A percentile compares a stretch with the other conserved stretches of the same genome.
phyloP scores from a whole-genome alignment of 2,113 vertebrate species.

The Herpetotheres cachinnans region DNA sequence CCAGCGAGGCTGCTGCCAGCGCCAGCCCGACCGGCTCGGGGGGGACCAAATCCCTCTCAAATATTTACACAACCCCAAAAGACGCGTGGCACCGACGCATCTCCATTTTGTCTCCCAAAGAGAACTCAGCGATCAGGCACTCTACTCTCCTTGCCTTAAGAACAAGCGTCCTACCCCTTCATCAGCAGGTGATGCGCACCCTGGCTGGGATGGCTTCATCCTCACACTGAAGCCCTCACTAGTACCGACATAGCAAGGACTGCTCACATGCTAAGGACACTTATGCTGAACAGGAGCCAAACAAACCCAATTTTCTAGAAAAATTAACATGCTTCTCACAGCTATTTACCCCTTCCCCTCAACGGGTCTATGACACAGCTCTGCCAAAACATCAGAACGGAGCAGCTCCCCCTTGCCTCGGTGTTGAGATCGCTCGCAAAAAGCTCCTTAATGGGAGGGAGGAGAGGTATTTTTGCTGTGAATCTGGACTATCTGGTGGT shows the following conservation, averaged over 20 bases:
- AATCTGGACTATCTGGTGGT: not conserved
- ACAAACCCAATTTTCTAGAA: not conserved
- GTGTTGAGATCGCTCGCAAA: not conserved
- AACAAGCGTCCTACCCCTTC: not conserved
- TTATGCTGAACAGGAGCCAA: not conserved
- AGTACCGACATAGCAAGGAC: rapidly evolving
- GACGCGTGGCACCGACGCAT: not conserved
- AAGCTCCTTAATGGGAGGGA: not conserved
- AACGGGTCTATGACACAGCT: rapidly evolving
- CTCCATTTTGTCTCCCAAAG: not conserved
- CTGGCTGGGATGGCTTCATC: not conserved
- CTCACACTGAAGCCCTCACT: not conserved
- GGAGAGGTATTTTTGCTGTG: not conserved
- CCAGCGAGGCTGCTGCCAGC: not conserved
- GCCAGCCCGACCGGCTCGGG: not conserved
- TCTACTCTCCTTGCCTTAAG: not conserved
- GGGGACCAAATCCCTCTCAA: not conserved
- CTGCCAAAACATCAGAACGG: rapidly evolving
- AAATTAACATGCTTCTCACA: not conserved
- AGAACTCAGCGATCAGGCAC: not conserved
- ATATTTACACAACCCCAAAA: not conserved
- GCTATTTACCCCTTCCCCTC: not conserved
- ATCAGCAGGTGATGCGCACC: not conserved
- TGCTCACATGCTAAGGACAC: not conserved
- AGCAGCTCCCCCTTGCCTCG: not conserved